Percentiles rank a stretch among this genome's conserved stretches.
Conservation (phyloP, 30 jellyfish, hydroid and myxozoan species). For the Morbakka virulenta region DNA sequence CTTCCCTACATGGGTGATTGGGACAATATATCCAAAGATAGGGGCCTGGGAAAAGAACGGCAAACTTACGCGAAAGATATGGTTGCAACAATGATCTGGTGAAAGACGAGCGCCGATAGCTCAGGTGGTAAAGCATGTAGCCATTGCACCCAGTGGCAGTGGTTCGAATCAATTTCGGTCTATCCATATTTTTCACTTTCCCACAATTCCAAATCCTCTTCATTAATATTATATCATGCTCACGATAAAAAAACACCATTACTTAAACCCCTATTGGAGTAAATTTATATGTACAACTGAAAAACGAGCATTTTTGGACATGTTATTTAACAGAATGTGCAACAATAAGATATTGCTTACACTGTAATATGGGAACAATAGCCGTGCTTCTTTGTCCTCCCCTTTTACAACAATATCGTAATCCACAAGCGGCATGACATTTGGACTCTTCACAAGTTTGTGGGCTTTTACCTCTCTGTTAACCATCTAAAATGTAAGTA, state of each 20-base stretch:
- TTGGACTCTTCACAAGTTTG: conserved; percentile 50
- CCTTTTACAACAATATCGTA: conserved; percentile 72
- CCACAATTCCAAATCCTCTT: too few relatives aligned
- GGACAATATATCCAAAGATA: too few relatives aligned
- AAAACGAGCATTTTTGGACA: not conserved
- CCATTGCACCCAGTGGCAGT: too few relatives aligned
- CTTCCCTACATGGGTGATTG: too few relatives aligned
- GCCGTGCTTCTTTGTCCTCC: conserved; percentile 78
- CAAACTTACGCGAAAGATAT: too few relatives aligned
- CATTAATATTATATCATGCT: not conserved
- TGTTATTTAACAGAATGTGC: too few relatives aligned
- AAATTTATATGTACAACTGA: not conserved
- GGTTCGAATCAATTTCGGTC: too few relatives aligned
- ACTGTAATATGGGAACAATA: conserved; percentile 85
- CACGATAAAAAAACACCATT: not conserved
- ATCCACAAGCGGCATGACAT: conserved; percentile 91
- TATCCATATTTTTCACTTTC: too few relatives aligned
- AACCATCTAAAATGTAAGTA: conserved; percentile 71
- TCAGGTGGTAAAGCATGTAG: too few relatives aligned
- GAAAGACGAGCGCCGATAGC: too few relatives aligned
- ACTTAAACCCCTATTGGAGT: not conserved
- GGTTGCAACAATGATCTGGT: too few relatives aligned
- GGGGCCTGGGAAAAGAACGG: too few relatives aligned
- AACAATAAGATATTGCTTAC: conserved; percentile 24
- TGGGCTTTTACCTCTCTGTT: conserved; percentile 83